Evolutionary conservation across 1,140 invertebrate genomes (phyloP).

Genomic region (Tribolium castaneum): DNA sequence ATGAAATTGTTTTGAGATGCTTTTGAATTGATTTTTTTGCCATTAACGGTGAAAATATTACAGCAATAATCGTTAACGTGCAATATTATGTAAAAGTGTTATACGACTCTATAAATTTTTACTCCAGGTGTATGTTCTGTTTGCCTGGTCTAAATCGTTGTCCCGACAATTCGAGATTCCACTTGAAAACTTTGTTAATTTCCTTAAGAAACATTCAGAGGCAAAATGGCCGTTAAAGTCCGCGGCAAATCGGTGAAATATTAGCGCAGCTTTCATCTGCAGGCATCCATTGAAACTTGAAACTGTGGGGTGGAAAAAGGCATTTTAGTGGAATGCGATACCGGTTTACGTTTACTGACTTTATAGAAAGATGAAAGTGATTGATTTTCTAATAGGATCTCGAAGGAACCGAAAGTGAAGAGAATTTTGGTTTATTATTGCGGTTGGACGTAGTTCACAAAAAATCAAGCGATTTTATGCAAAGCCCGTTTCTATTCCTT

Average conservation of each 20-base stretch:
- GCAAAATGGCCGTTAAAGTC: conserved; percentile 40
- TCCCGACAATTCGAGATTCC: not conserved
- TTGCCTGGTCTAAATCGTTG: not conserved
- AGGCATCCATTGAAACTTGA: conserved; percentile 50
- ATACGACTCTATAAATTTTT: conserved; percentile 30
- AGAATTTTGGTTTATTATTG: not conserved
- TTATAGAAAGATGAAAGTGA: conserved; percentile 47
- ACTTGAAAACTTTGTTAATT: conserved; percentile 28
- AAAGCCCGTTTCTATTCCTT: conserved; percentile 12
- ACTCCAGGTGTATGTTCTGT: not conserved
- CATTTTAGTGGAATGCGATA: conserved; percentile 45
- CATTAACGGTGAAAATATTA: conserved; percentile 18
- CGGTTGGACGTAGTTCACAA: not conserved
- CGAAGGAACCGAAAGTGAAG: not conserved
- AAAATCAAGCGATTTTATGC: not conserved
- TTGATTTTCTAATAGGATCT: conserved; percentile 43
- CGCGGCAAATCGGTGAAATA: conserved; percentile 50
- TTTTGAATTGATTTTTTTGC: conserved; percentile 19
- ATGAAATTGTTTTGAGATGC: not conserved
- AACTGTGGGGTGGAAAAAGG: conserved; percentile 45
- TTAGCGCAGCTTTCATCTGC: conserved; percentile 49
- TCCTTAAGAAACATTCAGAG: conserved; percentile 4
- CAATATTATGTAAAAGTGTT: conserved; percentile 24
- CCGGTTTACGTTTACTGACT: conserved; percentile 43
- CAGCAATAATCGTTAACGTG: conserved; percentile 26